Evolutionary conservation across 2,888 invertebrate genomes (phyloP).

Genomic region (Nasonovia ribisnigri): DNA sequence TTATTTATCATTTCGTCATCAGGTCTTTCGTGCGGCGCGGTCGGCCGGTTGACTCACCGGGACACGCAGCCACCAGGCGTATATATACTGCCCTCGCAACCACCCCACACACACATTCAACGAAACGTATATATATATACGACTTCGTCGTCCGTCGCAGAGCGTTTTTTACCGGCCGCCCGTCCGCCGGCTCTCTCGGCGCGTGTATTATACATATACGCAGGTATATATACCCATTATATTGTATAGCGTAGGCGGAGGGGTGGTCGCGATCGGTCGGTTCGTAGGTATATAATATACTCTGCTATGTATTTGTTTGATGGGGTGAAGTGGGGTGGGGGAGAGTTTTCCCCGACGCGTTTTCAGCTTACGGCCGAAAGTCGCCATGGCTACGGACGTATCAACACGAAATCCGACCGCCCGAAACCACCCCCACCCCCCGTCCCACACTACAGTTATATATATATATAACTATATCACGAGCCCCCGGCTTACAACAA

Average conservation of each 20-base stretch:
- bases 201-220: neutral
- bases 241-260: neutral
- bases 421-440: neutral
- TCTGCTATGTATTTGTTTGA: neutral
- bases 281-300: neutral
- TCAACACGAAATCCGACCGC: constrained; percentile 59
- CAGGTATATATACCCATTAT: neutral
- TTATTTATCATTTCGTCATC: constrained; percentile 18
- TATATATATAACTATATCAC: neutral
- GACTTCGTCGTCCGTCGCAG: neutral
- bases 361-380: constrained; percentile 49
- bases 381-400: constrained; percentile 56
- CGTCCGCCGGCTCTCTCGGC: neutral
- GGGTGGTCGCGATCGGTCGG: neutral
- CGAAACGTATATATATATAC: neutral
- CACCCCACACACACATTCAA: neutral
- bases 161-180: neutral
- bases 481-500: no score
- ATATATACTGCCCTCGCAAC: neutral
- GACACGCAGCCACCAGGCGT: constrained; percentile 38
- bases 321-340: neutral
- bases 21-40: neutral
- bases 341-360: neutral
- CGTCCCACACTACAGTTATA: neutral
- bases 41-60: constrained; percentile 30